A percentile compares a stretch with the other conserved stretches of the same genome.
These are phyloP conservation scores for Aradophagus sp. DNA, from an alignment of 1,140 invertebrate genomes.

Conservation along the genomic window DNA sequence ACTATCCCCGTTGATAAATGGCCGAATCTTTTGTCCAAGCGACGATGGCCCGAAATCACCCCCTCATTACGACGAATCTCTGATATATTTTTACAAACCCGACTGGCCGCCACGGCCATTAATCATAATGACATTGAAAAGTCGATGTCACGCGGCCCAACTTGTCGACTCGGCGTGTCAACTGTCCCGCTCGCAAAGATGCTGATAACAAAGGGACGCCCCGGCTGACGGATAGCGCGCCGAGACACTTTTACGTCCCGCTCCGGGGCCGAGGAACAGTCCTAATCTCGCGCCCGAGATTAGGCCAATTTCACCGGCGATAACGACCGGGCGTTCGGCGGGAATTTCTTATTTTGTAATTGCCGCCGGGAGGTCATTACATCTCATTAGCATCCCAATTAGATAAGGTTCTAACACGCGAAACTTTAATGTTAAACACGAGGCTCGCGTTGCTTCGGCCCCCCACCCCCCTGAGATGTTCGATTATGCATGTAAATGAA, in stretches of 20 bases:
- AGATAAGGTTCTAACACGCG: constrained; percentile 40
- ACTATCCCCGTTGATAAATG: constrained; percentile 28
- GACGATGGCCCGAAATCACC: constrained; percentile 34
- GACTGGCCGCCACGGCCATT: constrained; percentile 15
- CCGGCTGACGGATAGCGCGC: constrained; percentile 44
- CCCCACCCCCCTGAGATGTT: constrained; percentile 4
- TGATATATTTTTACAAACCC: constrained; percentile 40
- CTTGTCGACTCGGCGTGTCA: constrained; percentile 43
- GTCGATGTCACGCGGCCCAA: constrained; percentile 49
- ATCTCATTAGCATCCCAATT: constrained; percentile 42
- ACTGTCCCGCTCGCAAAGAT: constrained; percentile 50
- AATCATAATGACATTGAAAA: constrained; percentile 55
- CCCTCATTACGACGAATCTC: constrained; percentile 43
- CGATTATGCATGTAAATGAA: constrained; percentile 9
- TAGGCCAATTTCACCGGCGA: constrained; percentile 32
- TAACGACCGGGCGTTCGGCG: constrained; percentile 28
- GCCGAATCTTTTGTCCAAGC: constrained; percentile 36
- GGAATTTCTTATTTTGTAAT: constrained; percentile 40
- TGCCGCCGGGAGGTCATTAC: constrained; percentile 27
- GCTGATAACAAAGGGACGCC: constrained; percentile 50
- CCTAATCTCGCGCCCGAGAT: constrained; percentile 26
- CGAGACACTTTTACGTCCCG: constrained; percentile 27
- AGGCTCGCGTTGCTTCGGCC: background rate
- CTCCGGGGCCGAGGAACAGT: constrained; percentile 28
- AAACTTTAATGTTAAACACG: constrained; percentile 16